Percentiles rank a stretch among this genome's conserved stretches.
These are phyloP conservation scores for Xestia c-nigrum DNA, from an alignment of 2,888 invertebrate species.

Conservation along the genomic window DNA sequence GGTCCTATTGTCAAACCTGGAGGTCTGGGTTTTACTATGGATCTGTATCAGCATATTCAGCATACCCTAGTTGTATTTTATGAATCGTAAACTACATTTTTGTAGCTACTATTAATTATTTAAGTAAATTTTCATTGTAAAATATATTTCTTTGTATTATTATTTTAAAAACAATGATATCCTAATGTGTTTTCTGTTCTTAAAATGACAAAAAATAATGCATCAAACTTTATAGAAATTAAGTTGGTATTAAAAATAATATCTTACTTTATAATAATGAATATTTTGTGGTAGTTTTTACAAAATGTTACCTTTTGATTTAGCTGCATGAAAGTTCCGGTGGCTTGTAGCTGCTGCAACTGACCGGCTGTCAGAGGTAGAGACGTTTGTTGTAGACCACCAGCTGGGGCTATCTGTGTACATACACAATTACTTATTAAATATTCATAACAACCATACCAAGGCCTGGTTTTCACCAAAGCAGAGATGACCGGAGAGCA, in stretches of 20 bases:
- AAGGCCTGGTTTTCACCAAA: background rate
- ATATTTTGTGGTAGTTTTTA: background rate
- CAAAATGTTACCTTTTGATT: slow-evolving; percentile 84
- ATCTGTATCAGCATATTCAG: no score
- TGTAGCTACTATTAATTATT: background rate
- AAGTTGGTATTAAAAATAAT: slow-evolving; percentile 12
- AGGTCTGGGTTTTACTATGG: no score
- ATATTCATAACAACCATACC: background rate
- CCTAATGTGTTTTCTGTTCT: background rate
- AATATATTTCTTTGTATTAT: background rate
- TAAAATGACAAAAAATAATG: background rate
- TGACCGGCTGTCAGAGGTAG: slow-evolving; percentile 85
- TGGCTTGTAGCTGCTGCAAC: slow-evolving; percentile 85
- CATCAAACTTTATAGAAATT: background rate
- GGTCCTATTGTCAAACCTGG: no score
- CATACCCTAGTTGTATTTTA: background rate
- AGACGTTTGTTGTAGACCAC: slow-evolving; percentile 83
- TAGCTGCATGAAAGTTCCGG: slow-evolving; percentile 87
- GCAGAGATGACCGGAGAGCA: background rate
- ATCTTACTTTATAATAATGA: background rate
- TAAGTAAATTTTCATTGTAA: background rate
- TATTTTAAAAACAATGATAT: background rate
- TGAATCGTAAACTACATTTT: background rate
- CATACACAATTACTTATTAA: background rate
- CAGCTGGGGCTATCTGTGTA: slow-evolving; percentile 86